These are phyloP conservation scores for Beaufortia kweichowensis DNA, from an alignment of 2,113 vertebrate species.

Conservation along the genomic window DNA sequence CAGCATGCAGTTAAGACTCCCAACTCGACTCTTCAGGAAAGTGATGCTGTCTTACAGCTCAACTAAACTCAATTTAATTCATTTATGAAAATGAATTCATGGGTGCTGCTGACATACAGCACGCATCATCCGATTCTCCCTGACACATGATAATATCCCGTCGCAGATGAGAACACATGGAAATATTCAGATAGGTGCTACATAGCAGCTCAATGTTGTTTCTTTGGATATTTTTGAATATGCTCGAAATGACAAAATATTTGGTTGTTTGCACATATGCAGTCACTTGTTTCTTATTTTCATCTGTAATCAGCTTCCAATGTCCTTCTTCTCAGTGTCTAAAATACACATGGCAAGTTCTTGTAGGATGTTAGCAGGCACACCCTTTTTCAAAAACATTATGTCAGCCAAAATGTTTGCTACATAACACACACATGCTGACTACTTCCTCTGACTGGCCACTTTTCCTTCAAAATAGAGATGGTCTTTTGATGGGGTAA, in stretches of 20 bases:
- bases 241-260: background rate
- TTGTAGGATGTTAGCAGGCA: background rate
- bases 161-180: conserved; percentile 54
- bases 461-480: conserved; percentile 61
- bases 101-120: conserved; percentile 21
- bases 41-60: background rate
- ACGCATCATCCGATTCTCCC: conserved; percentile 54
- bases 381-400: conserved; percentile 4
- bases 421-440: background rate
- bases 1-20: background rate
- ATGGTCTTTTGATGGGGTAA: conserved; percentile 67
- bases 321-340: conserved; percentile 1
- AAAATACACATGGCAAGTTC: conserved; percentile 32
- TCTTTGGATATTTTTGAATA: background rate
- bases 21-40: background rate
- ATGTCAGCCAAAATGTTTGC: conserved; percentile 3
- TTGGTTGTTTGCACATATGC: background rate
- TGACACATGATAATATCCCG: conserved; percentile 50
- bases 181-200: conserved; percentile 56
- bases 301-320: conserved; percentile 5
- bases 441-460: conserved; percentile 20
- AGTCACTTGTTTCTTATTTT: background rate
- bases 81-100: conserved; percentile 51
- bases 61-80: conserved; percentile 30
- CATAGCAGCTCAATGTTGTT: background rate